These are phyloP conservation scores for Sebastes elongatus DNA, from an alignment of 2,797 vertebrate genomes.

Conservation along the genomic window DNA sequence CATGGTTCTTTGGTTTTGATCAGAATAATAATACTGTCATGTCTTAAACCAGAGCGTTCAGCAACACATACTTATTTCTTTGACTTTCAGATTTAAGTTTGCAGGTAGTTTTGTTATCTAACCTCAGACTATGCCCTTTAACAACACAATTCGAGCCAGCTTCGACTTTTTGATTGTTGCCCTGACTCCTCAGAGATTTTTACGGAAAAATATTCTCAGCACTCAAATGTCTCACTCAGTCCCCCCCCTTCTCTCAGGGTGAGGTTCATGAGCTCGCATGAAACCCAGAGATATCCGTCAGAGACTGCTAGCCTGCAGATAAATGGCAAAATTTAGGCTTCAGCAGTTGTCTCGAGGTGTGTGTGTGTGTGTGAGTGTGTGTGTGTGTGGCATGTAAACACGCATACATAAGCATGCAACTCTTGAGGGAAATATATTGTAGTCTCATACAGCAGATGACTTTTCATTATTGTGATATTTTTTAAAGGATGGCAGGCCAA, in stretches of 20 bases:
- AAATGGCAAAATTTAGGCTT: conserved; percentile 63
- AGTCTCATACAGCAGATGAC: conserved; percentile 44
- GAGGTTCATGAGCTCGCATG: conserved; percentile 60
- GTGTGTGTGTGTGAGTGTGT: neutral
- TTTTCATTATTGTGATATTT: conserved; percentile 66
- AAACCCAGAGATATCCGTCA: conserved; percentile 62
- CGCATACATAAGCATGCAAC: conserved; percentile 54
- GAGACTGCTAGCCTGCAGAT: conserved; percentile 48
- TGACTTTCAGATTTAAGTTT: neutral
- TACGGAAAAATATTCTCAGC: conserved; percentile 19
- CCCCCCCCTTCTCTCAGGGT: conserved; percentile 22
- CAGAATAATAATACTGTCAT: conserved; percentile 29
- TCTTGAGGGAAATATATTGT: conserved; percentile 61
- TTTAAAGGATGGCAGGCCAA: conserved; percentile 29
- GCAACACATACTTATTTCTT: neutral
- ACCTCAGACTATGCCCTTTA: neutral
- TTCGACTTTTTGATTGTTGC: conserved; percentile 22
- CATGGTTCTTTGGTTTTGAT: neutral
- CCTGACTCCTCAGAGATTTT: conserved; percentile 25
- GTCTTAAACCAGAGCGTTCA: neutral
- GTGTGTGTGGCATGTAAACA: conserved; percentile 33
- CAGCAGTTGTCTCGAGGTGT: conserved; percentile 47
- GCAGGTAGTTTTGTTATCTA: neutral
- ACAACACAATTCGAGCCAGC: neutral
- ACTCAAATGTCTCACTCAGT: conserved; percentile 41